Base-by-base conservation (phyloP, 2,797 vertebrate genomes). In the Vipera ursinii region DNA sequence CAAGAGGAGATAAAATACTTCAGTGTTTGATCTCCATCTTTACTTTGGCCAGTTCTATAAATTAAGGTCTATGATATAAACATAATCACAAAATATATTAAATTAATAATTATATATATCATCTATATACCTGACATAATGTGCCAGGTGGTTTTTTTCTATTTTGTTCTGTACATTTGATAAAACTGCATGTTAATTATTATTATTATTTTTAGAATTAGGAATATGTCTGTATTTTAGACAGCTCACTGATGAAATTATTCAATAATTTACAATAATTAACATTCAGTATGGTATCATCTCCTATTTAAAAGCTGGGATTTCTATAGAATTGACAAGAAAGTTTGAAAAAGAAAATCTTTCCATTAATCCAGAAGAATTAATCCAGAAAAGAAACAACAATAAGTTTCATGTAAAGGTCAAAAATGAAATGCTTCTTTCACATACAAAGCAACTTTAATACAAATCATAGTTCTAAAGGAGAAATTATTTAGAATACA, bases 391-490 rank as follows among this genome's bases (percentile, higher is more conserved):
- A 93, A 78, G 0, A 85, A 92, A 87, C 94, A 96, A 91, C 95
- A 94, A 95, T 94, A 95, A 95, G 94, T 89, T 96, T 92, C 96
- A 94, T 63, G 89, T 93, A 97, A 98, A 98, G 97, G 97, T 97
- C 97, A 98, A 95, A 97, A 97, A 97, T 94, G 92, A 97, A 97
- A 97, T 96, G 96, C 96, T 96, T 96, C 95, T 96, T 95, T 96
- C 96, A 97, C 95, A 95, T 96, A 94, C 96, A 92, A 95, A 97
- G 95, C 94, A 97, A 96, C 96, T 96, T 96, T 97, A 97, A 98
- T 98, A 98, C 97, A 97, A 97, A 98, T 97, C 96, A 0, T 97
- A 97, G 97, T 97, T 97, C 97, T 95, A 92, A 96, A 95, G 88
- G 92, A 94, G 86, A 26, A 96, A 96, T 95, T 97, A 97, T 97